Base-by-base conservation (phyloP, 64 coral and sea anemone species). In the Stichodactyla helianthus region DNA sequence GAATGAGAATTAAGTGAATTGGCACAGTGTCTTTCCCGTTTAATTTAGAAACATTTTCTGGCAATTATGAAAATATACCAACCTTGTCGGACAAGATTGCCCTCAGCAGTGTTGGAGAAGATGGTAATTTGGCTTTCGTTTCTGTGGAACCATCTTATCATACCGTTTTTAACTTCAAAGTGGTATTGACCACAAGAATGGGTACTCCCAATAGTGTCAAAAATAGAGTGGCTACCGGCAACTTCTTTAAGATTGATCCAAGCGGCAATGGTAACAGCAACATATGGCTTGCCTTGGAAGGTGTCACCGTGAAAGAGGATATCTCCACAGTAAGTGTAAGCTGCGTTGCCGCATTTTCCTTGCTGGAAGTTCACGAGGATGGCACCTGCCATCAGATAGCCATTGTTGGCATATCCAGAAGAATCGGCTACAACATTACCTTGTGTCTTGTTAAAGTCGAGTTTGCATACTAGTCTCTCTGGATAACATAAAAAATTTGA, bases 221-320 rank as follows among this genome's bases (percentile, higher is more conserved):
- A 99, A 55, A 99, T 86, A 7, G 97, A 99, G 53, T 94, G 93
- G 71, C 97, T 99, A 13, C 97, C 97, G 4, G 85, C 79, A 4
- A 87, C 58, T 50, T 95, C 93, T 81, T 90, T 92, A 55, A 99
- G 82, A 53, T 92, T 93, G 12, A 99, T 86, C 88, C 93, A 99
- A 7, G 97, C 97, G 35, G 93, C 90, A 5, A 99, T 51, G 0
- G 97, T 99, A 10, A 95, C 87, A 51, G 87, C 97, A 59, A 85
- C 90, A 35, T 84, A 82, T 31, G 93, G 93, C 65, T 90, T 93
- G 23, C 56, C 86, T 83, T 99, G 97, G 85, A 99, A 99, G 58
- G 97, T 99, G 82, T 99, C 97, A 2, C 97, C 97, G 53, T 99
- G 97, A 85, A 99, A 99, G 22, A 99, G 78, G 62, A 99, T 99